Evolutionary conservation across 1,140 invertebrate species (phyloP), one percentile per base, ranked within the genome.

Genomic region (Asobara japonica): DNA sequence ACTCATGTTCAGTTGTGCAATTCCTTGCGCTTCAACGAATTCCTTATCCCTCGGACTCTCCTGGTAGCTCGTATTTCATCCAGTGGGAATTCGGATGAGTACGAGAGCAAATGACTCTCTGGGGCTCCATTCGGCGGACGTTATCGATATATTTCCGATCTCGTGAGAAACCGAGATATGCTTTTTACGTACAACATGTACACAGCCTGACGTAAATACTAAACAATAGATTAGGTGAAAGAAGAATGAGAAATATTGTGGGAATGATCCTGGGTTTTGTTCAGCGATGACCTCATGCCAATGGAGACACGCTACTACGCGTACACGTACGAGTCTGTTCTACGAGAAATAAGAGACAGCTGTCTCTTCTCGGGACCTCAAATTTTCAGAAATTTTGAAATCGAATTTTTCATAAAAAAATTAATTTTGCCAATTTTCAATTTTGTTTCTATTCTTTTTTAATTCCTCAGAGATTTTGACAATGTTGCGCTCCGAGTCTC

Each of bases 41-140:
- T 56, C 22, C 51, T 56, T 56, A 56, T 56, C 51, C 51, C 51
- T 27, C 51, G 20, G 4, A 56, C 22, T 56, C 22, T 22, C 51
- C 22, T 2, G 18, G 51, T 56, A 27, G 20, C 13, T 25, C 22
- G 20, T 56, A 56, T 56, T 56, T 56, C 51, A 56, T 56, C 51
- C 51, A 22, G 22, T 56, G 51, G 51, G 51, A 56, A 56, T 56
- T 56, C 51, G 51, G 51, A 56, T 56, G 51, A 56, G 51, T 56
- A 56, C 51, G 22, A 56, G 51, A 22, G 20, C 51, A 56, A 56
- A 56, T 56, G 51, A 56, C 51, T 56, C 51, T 22, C 51, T 6
- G 5, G 51, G 51, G 51, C 22, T 56, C 22, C 51, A 56, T 56
- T 56, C 51, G 22, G 22, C 51, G 8, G 8, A 22, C 11, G 20